Conservation (phyloP, 2,888 invertebrate species). For the Hydraecia micacea region DNA sequence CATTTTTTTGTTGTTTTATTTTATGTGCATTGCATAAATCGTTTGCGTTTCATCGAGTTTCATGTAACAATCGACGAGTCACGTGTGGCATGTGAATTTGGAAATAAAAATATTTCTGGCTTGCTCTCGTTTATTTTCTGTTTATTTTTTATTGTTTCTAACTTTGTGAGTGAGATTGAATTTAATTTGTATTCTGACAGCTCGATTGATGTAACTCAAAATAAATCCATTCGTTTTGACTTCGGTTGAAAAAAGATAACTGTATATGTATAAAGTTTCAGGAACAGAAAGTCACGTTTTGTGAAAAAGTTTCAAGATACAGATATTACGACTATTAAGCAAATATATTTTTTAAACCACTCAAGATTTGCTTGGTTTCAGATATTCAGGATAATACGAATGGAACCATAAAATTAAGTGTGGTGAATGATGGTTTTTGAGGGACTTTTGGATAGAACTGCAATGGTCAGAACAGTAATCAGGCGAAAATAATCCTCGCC, state of each 20-base stretch:
- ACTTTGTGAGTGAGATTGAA: conserved; percentile 4
- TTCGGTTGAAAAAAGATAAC: neutral
- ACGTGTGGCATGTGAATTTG: conserved; percentile 19
- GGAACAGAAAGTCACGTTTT: neutral
- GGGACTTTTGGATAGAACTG: neutral
- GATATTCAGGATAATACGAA: neutral
- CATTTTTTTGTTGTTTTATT: conserved; percentile 8
- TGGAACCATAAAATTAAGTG: neutral
- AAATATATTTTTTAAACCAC: neutral
- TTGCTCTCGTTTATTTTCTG: conserved; percentile 17
- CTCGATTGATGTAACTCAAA: conserved; percentile 14
- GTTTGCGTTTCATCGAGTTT: conserved; percentile 16
- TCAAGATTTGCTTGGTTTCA: neutral
- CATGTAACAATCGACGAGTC: conserved; percentile 26
- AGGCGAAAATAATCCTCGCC: no score
- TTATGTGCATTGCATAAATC: neutral
- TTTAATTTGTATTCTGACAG: conserved; percentile 4
- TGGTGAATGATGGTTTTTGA: no score
- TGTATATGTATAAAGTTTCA: conserved; percentile 1
- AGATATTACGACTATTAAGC: neutral
- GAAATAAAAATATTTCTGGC: neutral
- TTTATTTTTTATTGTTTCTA: conserved; percentile 20
- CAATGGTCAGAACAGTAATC: neutral
- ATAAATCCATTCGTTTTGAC: neutral
- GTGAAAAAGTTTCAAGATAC: neutral